Percentiles rank a stretch among this genome's conserved stretches.
phyloP scores from a whole-genome alignment of 2,888 invertebrate species.

The Drosophila ochracea region DNA sequence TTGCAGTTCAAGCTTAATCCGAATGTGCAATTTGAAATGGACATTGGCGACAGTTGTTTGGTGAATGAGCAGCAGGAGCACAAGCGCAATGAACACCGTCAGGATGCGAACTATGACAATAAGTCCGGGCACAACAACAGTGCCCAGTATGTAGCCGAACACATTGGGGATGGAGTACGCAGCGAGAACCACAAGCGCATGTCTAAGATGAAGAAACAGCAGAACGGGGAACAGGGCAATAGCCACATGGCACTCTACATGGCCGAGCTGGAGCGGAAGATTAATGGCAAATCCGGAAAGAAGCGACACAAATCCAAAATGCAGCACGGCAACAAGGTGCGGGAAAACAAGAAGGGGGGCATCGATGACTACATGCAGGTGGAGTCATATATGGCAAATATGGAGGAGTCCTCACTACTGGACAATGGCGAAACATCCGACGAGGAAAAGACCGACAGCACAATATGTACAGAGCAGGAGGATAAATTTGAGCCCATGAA shows the following conservation, averaged over 20 bases:
- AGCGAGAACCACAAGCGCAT: slow-evolving; percentile 34
- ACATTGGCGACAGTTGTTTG: slow-evolving; percentile 74
- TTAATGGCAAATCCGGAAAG: slow-evolving; percentile 39
- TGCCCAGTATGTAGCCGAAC: slow-evolving; percentile 26
- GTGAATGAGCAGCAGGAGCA: slow-evolving; percentile 44
- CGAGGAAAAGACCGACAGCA: slow-evolving; percentile 25
- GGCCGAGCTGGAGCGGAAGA: slow-evolving; percentile 54
- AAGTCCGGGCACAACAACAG: slow-evolving; percentile 18
- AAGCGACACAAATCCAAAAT: slow-evolving; percentile 48
- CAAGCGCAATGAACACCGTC: slow-evolving; percentile 28
- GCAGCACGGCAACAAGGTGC: not conserved
- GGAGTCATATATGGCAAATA: slow-evolving; percentile 50
- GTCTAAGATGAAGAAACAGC: slow-evolving; percentile 34
- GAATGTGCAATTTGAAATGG: slow-evolving; percentile 73
- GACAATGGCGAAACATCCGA: slow-evolving; percentile 37
- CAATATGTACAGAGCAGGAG: slow-evolving; percentile 13
- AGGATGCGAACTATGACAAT: slow-evolving; percentile 10
- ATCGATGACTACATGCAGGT: slow-evolving; percentile 22
- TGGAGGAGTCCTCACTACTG: slow-evolving; percentile 26
- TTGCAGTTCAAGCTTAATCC: slow-evolving; percentile 69
- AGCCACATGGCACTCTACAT: slow-evolving; percentile 53
- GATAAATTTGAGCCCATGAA: slow-evolving; percentile 37
- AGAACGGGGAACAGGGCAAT: slow-evolving; percentile 23
- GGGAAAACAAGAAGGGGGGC: slow-evolving; percentile 1
- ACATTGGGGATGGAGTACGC: slow-evolving; percentile 35